Evolutionary conservation across 1,140 invertebrate genomes (phyloP), one percentile per base, ranked within the genome.

Genomic region (Cephus cinctus): DNA sequence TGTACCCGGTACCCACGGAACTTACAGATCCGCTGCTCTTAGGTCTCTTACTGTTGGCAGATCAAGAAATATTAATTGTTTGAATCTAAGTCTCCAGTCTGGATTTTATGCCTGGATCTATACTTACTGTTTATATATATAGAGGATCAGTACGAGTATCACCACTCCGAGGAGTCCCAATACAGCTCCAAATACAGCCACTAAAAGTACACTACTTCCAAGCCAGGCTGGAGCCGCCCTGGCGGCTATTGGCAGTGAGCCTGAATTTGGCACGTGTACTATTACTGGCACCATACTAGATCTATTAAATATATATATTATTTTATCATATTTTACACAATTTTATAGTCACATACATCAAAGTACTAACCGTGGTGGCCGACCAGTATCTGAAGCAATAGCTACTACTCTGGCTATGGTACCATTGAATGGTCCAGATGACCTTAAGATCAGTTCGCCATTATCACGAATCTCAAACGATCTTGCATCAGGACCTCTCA

Each of bases 301-400:
- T 72, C 84, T 86, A 65, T 18, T 58, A 61, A 25, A 38, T 30
- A 39, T 11, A 39, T 5, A 20, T 21, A 16, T 21, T 12, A 5
- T 19, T 49, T 11, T n/a, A 22, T 25, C 8, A 43, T 21, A 12
- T n/a, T n/a, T n/a, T n/a, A n/a, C n/a, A n/a, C n/a, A 50, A 45
- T 46, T 38, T 2, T 25, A 4, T 44, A 46, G 41, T 40, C 36
- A 20, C 19, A 50, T 35, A 35, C 44, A 54, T 56, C 22, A 14
- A 31, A 34, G 5, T 18, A 82, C 79, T 73, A 81, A 84, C 76
- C 86, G 76, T 0, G 89, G 85, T 27, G 89, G 89, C 21, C 79
- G 76, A 23, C 89, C 89, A 23, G 84, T 86, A 68, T 94, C 92
- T 1, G 83, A 85, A 12, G 90, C 92, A 43, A 89, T 84, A 30